phyloP scores from a whole-genome alignment of 30 jellyfish, hydroid and myxozoan genomes.

The Cassiopea xamachana region DNA sequence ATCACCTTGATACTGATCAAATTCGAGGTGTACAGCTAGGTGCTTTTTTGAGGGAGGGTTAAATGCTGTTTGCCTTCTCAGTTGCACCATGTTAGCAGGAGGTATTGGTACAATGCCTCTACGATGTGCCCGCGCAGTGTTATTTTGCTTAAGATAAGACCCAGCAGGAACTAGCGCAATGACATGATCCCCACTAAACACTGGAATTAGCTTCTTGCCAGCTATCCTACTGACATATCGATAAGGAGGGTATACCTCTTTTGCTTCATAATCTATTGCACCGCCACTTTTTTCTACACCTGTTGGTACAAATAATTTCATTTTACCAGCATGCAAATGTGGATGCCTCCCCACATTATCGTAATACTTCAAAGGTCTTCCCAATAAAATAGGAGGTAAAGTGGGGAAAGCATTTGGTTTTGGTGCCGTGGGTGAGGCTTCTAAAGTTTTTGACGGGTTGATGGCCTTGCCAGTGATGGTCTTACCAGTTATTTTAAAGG shows the following conservation, averaged over 20 bases:
- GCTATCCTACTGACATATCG: slow-evolving; percentile 20
- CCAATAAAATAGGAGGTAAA: slow-evolving; percentile 74
- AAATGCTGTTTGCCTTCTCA: slow-evolving; percentile 73
- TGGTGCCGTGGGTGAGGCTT: slow-evolving; percentile 22
- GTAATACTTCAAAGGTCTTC: slow-evolving; percentile 86
- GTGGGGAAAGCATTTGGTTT: slow-evolving; percentile 52
- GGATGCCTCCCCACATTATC: slow-evolving; percentile 70
- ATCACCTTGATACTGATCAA: slow-evolving; percentile 88
- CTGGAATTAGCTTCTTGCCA: slow-evolving; percentile 79
- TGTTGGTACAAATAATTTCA: slow-evolving; percentile 81
- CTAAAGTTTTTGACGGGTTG: neutral
- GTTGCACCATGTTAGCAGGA: slow-evolving; percentile 44
- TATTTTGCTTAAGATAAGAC: slow-evolving; percentile 51
- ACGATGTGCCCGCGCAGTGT: slow-evolving; percentile 68
- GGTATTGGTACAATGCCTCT: slow-evolving; percentile 76
- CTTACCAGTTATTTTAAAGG: too few relatives aligned
- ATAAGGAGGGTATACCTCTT: slow-evolving; percentile 69
- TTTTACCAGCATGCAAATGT: slow-evolving; percentile 94
- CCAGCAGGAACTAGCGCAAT: slow-evolving; percentile 77
- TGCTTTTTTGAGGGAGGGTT: slow-evolving; percentile 79
- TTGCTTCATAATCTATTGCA: slow-evolving; percentile 46
- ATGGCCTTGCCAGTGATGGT: neutral
- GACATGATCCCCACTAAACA: slow-evolving; percentile 70
- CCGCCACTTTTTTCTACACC: slow-evolving; percentile 52
- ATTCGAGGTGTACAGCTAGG: slow-evolving; percentile 81